Percentiles rank a stretch among this genome's conserved stretches.
phyloP scores from a whole-genome alignment of 2,888 invertebrate genomes.

The Diachrysia chrysitis region DNA sequence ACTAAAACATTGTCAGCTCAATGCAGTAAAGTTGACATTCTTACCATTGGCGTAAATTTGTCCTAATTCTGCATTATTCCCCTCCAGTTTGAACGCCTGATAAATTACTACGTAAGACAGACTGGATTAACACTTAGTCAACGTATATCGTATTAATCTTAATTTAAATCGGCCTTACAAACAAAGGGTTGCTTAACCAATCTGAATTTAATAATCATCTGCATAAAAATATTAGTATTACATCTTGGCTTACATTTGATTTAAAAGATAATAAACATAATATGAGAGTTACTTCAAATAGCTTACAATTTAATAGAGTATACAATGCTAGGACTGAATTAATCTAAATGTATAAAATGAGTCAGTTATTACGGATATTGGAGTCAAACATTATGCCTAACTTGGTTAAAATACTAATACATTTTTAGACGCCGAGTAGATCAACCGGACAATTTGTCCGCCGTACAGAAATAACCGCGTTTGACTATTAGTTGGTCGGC shows the following conservation, averaged over 20 bases:
- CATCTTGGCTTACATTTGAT: constrained; percentile 10
- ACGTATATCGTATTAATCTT: not conserved
- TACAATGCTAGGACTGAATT: not conserved
- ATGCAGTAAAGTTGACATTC: too few species aligned
- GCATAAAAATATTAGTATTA: constrained; percentile 11
- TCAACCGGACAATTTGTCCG: too few species aligned
- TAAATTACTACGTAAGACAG: too few species aligned
- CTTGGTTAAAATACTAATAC: not conserved
- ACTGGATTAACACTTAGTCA: too few species aligned
- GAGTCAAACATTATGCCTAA: not conserved
- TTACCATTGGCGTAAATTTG: too few species aligned
- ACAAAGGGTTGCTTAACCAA: constrained; percentile 27
- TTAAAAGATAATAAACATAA: constrained; percentile 1
- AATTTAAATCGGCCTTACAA: not conserved
- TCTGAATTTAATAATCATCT: constrained; percentile 27
- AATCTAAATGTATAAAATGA: not conserved
- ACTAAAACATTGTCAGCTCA: too few species aligned
- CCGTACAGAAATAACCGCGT: too few species aligned
- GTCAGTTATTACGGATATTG: not conserved
- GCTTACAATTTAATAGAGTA: not conserved
- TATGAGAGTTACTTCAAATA: not conserved
- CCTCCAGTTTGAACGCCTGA: too few species aligned
- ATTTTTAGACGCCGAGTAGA: too few species aligned
- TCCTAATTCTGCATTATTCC: too few species aligned
- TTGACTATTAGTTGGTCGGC: too few species aligned